Evolutionary conservation across 2,797 vertebrate species (phyloP), one percentile per base, ranked within the genome.

Genomic region (Podarcis lilfordi): DNA sequence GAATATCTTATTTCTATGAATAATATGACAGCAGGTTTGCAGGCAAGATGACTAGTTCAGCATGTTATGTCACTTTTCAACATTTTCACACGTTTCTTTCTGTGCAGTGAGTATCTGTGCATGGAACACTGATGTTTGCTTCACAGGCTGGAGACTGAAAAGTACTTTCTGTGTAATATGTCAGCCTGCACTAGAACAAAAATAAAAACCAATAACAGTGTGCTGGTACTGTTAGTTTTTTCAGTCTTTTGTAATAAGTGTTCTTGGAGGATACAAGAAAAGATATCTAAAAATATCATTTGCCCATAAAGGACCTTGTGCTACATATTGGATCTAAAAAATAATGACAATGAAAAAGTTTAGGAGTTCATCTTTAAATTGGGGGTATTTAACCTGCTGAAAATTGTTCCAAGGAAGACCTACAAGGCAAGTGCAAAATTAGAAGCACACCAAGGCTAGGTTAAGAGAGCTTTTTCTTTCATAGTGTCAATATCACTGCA

Each of bases 61-160:
- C 76, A 91, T 86, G 68, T 86, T 93, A 84, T 95, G 85, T 92
- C 92, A 86, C 45, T 95, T 94, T 91, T 94, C 23, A n/a, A 45
- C 59, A 69, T 55, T 76, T 72, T 83, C 50, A 71, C 81, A 15
- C 43, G 9, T 11, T 85, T 92, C 13, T 88, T 50, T 92, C 90
- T 8, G 19, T 80, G 15, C 66, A 83, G 84, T 77, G 82, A 74
- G 61, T 17, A 71, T 94, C 92, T 95, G 84, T 93, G 45, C 84
- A 76, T 69, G 68, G 82, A 92, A 91, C 82, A 88, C 92, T 93
- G 93, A 90, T 93, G 89, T 93, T 95, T 66, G 74, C 35, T 92
- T 94, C 94, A 87, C 80, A 85, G 35, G 89, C 82, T 71, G 7
- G 90, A 86, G 84, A 85, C 0, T 1, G 89, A 76, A 86, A 85